Percentiles rank a stretch among this genome's conserved stretches.
phyloP scores from a whole-genome alignment of 2,888 invertebrate species.

The Lasius fuliginosus region DNA sequence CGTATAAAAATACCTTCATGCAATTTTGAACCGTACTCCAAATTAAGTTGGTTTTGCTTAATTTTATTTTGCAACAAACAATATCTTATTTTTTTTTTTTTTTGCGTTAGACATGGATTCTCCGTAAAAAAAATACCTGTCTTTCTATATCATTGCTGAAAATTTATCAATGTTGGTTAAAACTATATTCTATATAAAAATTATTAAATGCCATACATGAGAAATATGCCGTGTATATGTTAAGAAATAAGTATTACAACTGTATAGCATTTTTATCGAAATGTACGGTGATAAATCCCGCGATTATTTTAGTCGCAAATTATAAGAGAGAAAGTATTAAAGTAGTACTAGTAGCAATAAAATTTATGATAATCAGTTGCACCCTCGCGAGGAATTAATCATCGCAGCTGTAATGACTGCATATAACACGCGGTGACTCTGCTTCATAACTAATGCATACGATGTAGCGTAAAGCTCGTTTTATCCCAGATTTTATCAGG shows the following conservation, averaged over 20 bases:
- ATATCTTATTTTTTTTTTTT: not conserved
- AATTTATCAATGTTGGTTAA: not conserved
- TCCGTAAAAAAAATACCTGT: not conserved
- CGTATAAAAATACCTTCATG: not conserved
- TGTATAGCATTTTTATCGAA: not conserved
- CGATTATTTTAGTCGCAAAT: constrained; percentile 23
- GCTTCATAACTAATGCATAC: constrained; percentile 59
- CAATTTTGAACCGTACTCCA: not conserved
- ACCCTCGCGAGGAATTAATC: constrained; percentile 70
- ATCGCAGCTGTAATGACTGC: constrained; percentile 66
- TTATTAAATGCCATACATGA: not conserved
- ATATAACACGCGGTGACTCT: constrained; percentile 59
- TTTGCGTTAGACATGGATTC: not conserved
- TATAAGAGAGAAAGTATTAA: constrained; percentile 25
- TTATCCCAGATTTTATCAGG: constrained; percentile 52
- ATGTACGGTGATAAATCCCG: not conserved
- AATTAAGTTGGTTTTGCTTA: not conserved
- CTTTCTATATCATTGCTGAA: not conserved
- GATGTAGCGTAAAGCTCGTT: constrained; percentile 49
- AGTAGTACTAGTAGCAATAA: constrained; percentile 60
- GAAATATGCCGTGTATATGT: not conserved
- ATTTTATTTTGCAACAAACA: not conserved
- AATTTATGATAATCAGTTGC: constrained; percentile 73
- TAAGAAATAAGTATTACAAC: not conserved
- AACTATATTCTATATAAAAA: not conserved